A percentile compares a stretch with the other conserved stretches of the same genome.
These are phyloP conservation scores for Watsonalla cultraria DNA, from an alignment of 2,888 invertebrate species.

Conservation along the genomic window DNA sequence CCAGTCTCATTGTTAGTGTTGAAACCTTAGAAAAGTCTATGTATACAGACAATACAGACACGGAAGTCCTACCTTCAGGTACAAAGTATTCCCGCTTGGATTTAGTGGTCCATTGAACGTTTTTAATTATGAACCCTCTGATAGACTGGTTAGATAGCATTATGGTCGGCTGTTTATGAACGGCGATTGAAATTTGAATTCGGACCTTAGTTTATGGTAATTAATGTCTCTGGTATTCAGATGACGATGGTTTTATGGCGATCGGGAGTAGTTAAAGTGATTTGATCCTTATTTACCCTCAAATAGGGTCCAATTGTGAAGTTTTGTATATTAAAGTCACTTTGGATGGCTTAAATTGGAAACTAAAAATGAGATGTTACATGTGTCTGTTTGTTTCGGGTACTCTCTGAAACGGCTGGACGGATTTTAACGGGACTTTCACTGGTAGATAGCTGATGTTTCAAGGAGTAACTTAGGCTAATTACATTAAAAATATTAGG, in stretches of 20 bases:
- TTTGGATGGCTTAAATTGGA: too few species aligned
- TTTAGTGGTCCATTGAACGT: conserved; percentile 56
- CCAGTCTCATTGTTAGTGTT: background rate
- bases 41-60: conserved; percentile 1
- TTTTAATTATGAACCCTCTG: conserved; percentile 56
- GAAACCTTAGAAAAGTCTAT: background rate
- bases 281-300: background rate
- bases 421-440: too few species aligned
- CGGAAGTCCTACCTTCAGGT: conserved; percentile 30
- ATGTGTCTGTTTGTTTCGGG: too few species aligned
- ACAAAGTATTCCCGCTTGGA: conserved; percentile 34
- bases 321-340: background rate
- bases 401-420: too few species aligned
- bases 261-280: background rate
- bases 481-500: too few species aligned
- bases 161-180: conserved; percentile 17
- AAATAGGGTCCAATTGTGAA: background rate
- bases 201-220: background rate
- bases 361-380: too few species aligned
- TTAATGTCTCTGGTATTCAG: background rate
- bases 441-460: too few species aligned
- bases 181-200: background rate
- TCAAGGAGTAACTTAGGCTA: too few species aligned
- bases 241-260: background rate
- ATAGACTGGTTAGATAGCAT: conserved; percentile 46